A percentile compares a stretch with the other conserved stretches of the same genome.
Evolutionary conservation across 2,888 invertebrate genomes (phyloP).

Genomic region (Sipunculus nudus): DNA sequence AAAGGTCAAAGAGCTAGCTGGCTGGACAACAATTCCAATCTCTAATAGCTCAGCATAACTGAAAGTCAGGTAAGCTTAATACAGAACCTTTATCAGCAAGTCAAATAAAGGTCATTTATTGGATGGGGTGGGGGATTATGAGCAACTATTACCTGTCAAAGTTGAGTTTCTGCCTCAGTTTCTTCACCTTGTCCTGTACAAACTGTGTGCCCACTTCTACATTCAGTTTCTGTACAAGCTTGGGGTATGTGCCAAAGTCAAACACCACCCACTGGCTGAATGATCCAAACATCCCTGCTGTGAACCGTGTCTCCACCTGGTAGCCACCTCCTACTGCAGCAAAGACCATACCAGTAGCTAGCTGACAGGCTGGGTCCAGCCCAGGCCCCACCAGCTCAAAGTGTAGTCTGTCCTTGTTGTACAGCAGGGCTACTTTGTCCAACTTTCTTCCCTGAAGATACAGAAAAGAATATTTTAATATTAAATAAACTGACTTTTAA

Average conservation of each 20-base stretch:
- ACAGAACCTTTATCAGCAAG: too few relatives aligned
- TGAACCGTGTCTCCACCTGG: slow-evolving; percentile 44
- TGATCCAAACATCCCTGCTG: slow-evolving; percentile 59
- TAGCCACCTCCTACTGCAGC: slow-evolving; percentile 35
- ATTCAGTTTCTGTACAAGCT: slow-evolving; percentile 51
- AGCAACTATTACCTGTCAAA: slow-evolving; percentile 45
- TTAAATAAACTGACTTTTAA: too few relatives aligned
- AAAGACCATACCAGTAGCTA: slow-evolving; percentile 54
- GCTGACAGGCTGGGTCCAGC: slow-evolving; percentile 45
- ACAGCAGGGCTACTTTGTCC: slow-evolving; percentile 53
- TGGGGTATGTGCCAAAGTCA: slow-evolving; percentile 58
- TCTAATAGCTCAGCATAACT: too few relatives aligned
- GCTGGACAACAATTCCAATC: too few relatives aligned
- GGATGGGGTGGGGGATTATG: too few relatives aligned
- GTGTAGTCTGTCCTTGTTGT: slow-evolving; percentile 58
- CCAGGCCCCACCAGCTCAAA: slow-evolving; percentile 45
- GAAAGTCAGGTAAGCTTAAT: too few relatives aligned
- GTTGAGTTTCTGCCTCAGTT: slow-evolving; percentile 49
- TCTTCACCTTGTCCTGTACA: slow-evolving; percentile 49
- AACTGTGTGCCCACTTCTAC: slow-evolving; percentile 54
- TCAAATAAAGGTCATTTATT: too few relatives aligned
- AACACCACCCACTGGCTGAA: slow-evolving; percentile 59
- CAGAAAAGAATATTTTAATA: too few relatives aligned
- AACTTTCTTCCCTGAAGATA: slow-evolving; percentile 28
- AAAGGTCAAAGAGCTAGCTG: too few relatives aligned